Conservation (phyloP, 2,113 vertebrate genomes). For the Rhipidura dahli region DNA sequence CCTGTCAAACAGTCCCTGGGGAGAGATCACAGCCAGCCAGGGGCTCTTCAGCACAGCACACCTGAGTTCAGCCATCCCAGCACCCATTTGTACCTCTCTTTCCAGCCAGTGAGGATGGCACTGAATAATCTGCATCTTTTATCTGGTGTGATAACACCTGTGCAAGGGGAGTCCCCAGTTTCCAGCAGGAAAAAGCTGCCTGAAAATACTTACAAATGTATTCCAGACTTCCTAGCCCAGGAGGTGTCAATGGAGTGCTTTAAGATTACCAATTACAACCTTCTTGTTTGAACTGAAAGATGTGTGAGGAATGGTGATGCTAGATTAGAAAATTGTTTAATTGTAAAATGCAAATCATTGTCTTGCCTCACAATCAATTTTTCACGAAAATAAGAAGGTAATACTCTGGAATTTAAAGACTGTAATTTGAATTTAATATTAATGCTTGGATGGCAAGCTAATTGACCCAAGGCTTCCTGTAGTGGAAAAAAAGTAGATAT, state of each 20-base stretch:
- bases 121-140: neutral
- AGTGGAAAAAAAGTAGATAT: conserved; percentile 56
- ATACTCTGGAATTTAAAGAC: conserved; percentile 60
- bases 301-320: neutral
- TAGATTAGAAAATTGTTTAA: conserved; percentile 58
- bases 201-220: neutral
- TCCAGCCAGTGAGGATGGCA: neutral
- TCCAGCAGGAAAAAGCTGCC: neutral
- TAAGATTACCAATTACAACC: neutral
- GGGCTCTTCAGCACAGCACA: neutral
- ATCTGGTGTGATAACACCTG: neutral
- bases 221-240: neutral
- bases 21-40: neutral
- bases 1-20: neutral
- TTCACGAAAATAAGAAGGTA: conserved; percentile 58
- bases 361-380: conserved; percentile 54
- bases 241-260: neutral
- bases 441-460: conserved; percentile 38
- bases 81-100: neutral
- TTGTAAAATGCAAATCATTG: conserved; percentile 67
- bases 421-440: conserved; percentile 71
- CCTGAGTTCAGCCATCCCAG: neutral
- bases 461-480: conserved; percentile 57
- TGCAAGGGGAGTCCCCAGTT: neutral
- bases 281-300: neutral